Base-by-base conservation (phyloP, 1,140 invertebrate species). In the Diorhabda sublineata region DNA sequence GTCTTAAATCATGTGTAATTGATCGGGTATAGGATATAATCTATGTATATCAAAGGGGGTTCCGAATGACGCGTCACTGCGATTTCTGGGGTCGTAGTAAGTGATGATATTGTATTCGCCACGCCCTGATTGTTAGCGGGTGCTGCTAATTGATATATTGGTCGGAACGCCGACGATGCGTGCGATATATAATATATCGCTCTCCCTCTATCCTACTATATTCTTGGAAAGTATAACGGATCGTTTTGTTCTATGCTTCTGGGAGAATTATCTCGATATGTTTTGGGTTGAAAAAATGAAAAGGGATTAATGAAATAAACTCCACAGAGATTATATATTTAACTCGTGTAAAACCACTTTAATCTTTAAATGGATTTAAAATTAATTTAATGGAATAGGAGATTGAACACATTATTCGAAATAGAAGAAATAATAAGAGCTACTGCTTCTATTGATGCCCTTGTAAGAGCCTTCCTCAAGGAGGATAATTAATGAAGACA, bases 71-170 rank as follows among this genome's bases (percentile, higher is more conserved):
- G 6, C 47, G 47, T 52, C 47, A 52, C 47, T 52, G 47, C 47
- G 47, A 52, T 52, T 66, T 47, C 41, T 9, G 66, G 45, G 58
- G 44, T 42, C 44, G 43, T 42, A 52, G 6, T 11, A 45, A 65
- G 68, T 66, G 73, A 67, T 65, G 70, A 70, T 72, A 73, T 74
- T 75, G 72, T 75, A 67, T 71, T 67, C 71, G 74, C 74, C 74
- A 75, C 74, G 74, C 74, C 74, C 71, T 67, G 72, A 60, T 75
- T 71, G 74, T 75, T 75, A 75, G 67, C 73, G 69, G 73, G 73
- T 72, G 73, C 74, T 67, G 64, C 68, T 75, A 75, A 75, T 75
- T 75, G 74, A 75, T 75, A 75, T 73, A 75, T 73, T 73, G 74
- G 72, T 60, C 61, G 68, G 64, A 45, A 65, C 61, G 62, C 61